Conservation (phyloP, 1,140 invertebrate species). For the Pseudomyrmex dendroicus region DNA sequence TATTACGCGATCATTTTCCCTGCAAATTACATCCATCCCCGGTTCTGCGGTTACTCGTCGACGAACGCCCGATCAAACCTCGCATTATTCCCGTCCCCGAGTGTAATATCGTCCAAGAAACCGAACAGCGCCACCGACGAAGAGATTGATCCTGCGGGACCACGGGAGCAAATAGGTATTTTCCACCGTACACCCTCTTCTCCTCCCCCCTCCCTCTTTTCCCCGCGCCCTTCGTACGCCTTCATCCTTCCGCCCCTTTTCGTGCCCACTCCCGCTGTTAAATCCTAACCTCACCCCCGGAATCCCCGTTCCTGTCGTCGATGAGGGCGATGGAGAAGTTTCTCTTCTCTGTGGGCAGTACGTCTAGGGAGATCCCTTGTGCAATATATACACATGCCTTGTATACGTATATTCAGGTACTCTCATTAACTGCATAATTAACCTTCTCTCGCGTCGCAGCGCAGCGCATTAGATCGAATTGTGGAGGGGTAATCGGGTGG, state of each 20-base stretch:
- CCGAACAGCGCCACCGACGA: constrained; percentile 61
- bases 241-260: neutral
- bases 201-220: neutral
- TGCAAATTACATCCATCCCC: constrained; percentile 67
- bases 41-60: constrained; percentile 56
- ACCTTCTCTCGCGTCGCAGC: constrained; percentile 81
- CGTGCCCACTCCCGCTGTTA: neutral
- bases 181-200: constrained; percentile 27
- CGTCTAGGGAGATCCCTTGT: constrained; percentile 51
- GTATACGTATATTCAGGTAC: constrained; percentile 69
- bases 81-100: constrained; percentile 60
- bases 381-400: constrained; percentile 22
- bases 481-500: constrained; percentile 81
- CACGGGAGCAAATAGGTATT: constrained; percentile 50
- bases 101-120: constrained; percentile 55
- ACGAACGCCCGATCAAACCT: constrained; percentile 59
- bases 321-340: constrained; percentile 40
- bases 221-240: neutral
- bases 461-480: constrained; percentile 83
- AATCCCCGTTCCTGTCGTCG: neutral
- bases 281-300: constrained; percentile 31
- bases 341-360: constrained; percentile 52
- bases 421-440: constrained; percentile 84
- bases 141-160: constrained; percentile 68
- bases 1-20: constrained; percentile 69